Percentiles rank a stretch among this genome's conserved stretches.
Conservation (phyloP, 2,797 vertebrate genomes). For the Anguilla pacifica region DNA sequence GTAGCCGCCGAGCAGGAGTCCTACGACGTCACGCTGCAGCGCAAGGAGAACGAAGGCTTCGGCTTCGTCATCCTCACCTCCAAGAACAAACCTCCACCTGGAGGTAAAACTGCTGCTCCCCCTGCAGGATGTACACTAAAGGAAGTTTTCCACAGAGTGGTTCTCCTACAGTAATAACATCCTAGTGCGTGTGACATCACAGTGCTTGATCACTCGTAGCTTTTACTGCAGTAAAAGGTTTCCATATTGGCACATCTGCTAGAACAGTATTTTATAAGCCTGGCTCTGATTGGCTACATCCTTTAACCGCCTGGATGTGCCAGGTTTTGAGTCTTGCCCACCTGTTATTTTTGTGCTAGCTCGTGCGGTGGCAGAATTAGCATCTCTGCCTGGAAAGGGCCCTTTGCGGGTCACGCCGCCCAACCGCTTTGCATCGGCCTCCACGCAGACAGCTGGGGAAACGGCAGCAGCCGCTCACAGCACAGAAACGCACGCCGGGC, state of each 20-base stretch:
- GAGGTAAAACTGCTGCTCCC: conserved; percentile 74
- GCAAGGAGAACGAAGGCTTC: conserved; percentile 93
- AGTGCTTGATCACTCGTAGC: no score
- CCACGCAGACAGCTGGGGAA: background rate
- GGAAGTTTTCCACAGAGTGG: background rate
- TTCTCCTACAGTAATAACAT: background rate
- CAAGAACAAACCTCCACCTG: conserved; percentile 93
- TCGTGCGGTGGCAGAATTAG: background rate
- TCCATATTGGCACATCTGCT: no score
- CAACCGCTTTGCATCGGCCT: background rate
- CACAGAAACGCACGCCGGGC: background rate
- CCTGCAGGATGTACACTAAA: background rate
- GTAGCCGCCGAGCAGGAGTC: conserved; percentile 66
- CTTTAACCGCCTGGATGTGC: background rate
- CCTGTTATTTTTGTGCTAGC: background rate
- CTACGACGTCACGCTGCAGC: conserved; percentile 86
- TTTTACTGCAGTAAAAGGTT: no score
- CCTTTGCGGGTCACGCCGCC: background rate
- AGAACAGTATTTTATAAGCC: background rate
- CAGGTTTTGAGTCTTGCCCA: background rate
- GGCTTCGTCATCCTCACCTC: conserved; percentile 98
- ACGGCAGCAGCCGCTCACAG: background rate
- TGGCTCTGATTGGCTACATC: no score
- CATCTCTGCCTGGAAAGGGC: background rate
- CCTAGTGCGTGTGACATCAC: background rate